These are phyloP conservation scores for Silurus glanis DNA, from an alignment of 2,113 vertebrate species.

Conservation along the genomic window DNA sequence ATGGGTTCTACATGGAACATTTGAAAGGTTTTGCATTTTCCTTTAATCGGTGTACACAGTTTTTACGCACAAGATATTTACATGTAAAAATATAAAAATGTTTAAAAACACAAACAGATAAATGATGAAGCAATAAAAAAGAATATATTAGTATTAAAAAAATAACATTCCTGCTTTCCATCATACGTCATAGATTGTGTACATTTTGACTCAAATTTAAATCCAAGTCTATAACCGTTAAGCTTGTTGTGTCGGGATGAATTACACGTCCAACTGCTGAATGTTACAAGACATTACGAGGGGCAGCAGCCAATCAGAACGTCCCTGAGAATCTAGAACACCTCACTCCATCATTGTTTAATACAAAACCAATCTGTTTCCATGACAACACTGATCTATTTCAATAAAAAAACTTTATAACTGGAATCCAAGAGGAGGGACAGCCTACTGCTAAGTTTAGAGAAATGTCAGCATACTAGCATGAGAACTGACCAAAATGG, in stretches of 20 bases:
- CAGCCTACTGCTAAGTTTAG: too few species aligned
- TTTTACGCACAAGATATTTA: background rate
- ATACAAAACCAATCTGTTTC: background rate
- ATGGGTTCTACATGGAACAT: background rate
- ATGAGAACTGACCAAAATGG: too few species aligned
- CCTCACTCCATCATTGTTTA: background rate
- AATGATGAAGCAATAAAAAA: background rate
- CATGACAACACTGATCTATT: background rate
- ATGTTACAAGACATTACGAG: background rate
- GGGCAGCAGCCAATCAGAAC: background rate
- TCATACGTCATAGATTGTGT: background rate
- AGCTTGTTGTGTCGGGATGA: background rate
- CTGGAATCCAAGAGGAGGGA: too few species aligned
- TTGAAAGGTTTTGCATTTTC: background rate
- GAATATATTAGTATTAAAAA: background rate
- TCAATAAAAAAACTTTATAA: too few species aligned
- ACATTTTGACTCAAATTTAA: background rate
- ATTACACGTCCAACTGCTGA: background rate
- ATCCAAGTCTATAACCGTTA: background rate
- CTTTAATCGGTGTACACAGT: background rate
- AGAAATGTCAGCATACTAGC: too few species aligned
- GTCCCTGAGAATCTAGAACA: background rate
- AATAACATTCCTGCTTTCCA: background rate
- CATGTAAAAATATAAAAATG: background rate
- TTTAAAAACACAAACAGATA: background rate